Conservation (phyloP, 2,888 invertebrate species). For the Smittia sp. region DNA sequence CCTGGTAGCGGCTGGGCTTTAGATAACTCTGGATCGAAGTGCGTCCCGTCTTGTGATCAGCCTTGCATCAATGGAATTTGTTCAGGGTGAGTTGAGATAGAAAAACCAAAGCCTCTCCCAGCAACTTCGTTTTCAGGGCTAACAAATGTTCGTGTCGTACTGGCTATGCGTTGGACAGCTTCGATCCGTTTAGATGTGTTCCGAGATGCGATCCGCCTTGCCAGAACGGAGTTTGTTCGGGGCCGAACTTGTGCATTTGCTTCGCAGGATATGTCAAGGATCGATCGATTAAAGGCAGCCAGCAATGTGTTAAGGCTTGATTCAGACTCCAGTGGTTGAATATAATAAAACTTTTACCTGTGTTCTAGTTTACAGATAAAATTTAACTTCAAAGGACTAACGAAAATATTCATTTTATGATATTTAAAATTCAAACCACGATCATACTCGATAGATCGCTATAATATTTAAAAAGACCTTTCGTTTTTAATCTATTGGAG, state of each 20-base stretch:
- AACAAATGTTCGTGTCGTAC: slow-evolving; percentile 32
- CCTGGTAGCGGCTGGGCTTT: slow-evolving; percentile 50
- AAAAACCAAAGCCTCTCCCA: no score
- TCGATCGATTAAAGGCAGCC: neutral
- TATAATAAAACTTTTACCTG: no score
- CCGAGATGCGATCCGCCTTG: slow-evolving; percentile 48
- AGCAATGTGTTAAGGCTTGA: neutral
- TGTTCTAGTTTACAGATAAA: no score
- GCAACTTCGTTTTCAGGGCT: no score
- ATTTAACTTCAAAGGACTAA: no score
- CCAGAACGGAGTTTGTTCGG: slow-evolving; percentile 47
- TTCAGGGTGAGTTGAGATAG: slow-evolving; percentile 42
- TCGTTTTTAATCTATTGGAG: no score
- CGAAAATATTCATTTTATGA: no score
- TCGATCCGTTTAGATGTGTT: slow-evolving; percentile 8
- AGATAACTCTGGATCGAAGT: slow-evolving; percentile 52
- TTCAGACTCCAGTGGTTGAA: no score
- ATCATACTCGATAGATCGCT: no score
- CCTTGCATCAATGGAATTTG: neutral
- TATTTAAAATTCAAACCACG: no score
- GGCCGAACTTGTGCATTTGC: slow-evolving; percentile 44
- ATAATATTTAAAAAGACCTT: no score
- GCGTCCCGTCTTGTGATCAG: slow-evolving; percentile 50
- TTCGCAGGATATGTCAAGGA: slow-evolving; percentile 24
- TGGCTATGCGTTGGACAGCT: slow-evolving; percentile 11